Conservation (phyloP, 2,797 vertebrate genomes). For the Caiman crocodilus region DNA sequence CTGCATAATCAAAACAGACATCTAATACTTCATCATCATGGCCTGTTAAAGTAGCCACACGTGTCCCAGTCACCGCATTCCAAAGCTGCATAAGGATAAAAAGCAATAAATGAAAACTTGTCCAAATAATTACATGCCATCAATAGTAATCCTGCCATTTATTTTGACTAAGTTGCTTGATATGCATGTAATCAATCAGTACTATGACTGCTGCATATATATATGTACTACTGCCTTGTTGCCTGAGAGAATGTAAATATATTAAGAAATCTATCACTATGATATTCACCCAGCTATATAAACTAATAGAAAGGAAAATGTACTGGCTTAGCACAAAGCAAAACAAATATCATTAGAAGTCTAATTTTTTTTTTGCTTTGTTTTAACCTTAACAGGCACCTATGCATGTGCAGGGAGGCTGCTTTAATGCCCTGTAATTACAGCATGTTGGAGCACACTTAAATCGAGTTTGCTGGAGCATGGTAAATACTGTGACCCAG, state of each 20-base stretch:
- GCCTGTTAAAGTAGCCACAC: slow-evolving; percentile 87
- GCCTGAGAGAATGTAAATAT: not conserved
- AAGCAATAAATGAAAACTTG: not conserved
- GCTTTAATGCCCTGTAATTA: too few species aligned
- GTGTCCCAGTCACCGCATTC: slow-evolving; percentile 85
- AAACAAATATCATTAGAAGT: not conserved
- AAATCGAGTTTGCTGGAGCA: too few species aligned
- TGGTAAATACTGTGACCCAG: too few species aligned
- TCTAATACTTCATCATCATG: slow-evolving; percentile 93
- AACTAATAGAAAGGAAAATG: not conserved
- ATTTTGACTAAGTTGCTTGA: not conserved
- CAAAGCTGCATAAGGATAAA: slow-evolving; percentile 85
- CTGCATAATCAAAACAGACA: slow-evolving; percentile 93
- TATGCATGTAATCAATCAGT: not conserved
- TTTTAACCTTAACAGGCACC: not conserved
- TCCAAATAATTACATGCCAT: not conserved
- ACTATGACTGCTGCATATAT: not conserved
- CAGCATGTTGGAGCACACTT: too few species aligned
- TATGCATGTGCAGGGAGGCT: too few species aligned
- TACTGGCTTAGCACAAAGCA: not conserved
- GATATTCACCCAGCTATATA: not conserved
- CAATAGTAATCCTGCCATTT: not conserved
- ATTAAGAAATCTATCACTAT: not conserved
- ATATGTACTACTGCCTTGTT: not conserved
- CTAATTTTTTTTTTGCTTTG: not conserved